Conservation (phyloP, 2,113 vertebrate genomes). For the human region GRCh38 chr14:49724001-49724500, state of each 20-base stretch:
- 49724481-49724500: background rate
- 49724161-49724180: background rate
- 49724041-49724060: background rate
- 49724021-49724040: background rate
- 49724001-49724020: conserved; percentile 35
- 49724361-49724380: conserved; percentile 24
- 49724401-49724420: conserved; percentile 27
- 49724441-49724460: conserved; percentile 22
- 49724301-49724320: background rate
- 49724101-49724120: background rate
- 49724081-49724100: background rate
- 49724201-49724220: conserved; percentile 32
- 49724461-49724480: background rate
- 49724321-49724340: background rate
- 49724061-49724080: background rate
- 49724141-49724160: background rate
- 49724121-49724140: background rate
- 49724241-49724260: background rate
- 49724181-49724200: background rate
- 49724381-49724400: background rate
- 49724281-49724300: background rate
- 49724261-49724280: background rate
- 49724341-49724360: background rate
- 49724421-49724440: conserved; percentile 37
- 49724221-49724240: background rate